Conservation (phyloP, 2,888 invertebrate genomes). For the Caenorhabditis sulstoni region DNA sequence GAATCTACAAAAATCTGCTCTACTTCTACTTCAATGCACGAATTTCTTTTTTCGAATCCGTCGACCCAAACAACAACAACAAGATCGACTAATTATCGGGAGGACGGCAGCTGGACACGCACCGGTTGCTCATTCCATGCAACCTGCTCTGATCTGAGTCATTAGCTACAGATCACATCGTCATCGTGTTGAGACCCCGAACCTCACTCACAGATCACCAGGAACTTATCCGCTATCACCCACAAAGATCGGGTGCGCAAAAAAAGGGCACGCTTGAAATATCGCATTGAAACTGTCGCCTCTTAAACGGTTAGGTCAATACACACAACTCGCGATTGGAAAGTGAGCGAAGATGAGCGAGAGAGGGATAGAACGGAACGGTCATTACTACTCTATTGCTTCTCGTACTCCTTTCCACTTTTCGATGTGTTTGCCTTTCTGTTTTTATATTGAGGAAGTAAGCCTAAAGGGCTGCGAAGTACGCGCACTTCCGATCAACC, state of each 20-base stretch:
- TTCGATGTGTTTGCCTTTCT: conserved; percentile 19
- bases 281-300: conserved; percentile 21
- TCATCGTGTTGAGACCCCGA: no score
- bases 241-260: no score
- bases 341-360: neutral
- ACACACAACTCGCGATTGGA: conserved; percentile 5
- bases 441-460: conserved; percentile 37
- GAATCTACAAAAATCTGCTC: neutral
- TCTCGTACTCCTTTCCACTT: conserved; percentile 20
- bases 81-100: neutral
- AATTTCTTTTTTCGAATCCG: neutral
- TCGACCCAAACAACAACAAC: neutral
- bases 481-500: conserved; percentile 17
- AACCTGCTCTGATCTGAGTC: no score
- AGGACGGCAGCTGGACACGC: no score
- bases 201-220: no score
- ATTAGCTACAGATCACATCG: no score
- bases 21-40: conserved; percentile 6
- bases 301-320: conserved; percentile 24
- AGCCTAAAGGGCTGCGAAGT: conserved; percentile 17
- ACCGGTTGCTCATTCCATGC: no score
- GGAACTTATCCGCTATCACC: no score
- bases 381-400: conserved; percentile 32
- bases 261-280: neutral
- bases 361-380: conserved; percentile 27